Conservation (phyloP, 2,797 vertebrate species). For the Falco naumanni region DNA sequence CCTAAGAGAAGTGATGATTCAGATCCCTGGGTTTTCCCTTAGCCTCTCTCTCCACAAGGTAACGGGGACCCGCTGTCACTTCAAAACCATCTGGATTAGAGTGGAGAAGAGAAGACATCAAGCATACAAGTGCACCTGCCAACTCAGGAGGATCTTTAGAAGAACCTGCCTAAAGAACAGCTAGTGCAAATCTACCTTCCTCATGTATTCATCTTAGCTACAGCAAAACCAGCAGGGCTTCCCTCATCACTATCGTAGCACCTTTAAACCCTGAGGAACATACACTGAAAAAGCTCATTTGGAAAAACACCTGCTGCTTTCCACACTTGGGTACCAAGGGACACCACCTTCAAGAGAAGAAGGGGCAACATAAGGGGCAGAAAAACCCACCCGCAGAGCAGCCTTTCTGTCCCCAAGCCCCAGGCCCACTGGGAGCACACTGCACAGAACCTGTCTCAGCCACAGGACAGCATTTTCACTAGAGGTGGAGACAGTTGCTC, state of each 20-base stretch:
- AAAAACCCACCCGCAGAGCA: not conserved
- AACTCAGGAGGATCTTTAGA: not conserved
- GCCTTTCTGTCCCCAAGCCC: not conserved
- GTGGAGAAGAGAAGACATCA: not conserved
- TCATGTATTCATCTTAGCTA: rapidly evolving
- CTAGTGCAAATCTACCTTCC: not conserved
- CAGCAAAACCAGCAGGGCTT: not conserved
- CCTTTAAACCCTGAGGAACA: not conserved
- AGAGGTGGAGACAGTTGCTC: not conserved
- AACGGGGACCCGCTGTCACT: not conserved
- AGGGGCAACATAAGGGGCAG: not conserved
- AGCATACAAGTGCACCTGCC: not conserved
- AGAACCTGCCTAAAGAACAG: not conserved
- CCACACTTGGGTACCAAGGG: not conserved
- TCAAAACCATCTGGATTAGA: not conserved
- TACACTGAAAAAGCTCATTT: not conserved
- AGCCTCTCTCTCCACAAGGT: not conserved
- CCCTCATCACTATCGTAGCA: rapidly evolving
- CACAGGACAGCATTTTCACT: not conserved
- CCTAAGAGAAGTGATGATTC: conserved; percentile 30
- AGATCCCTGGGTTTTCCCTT: not conserved
- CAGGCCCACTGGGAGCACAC: not conserved
- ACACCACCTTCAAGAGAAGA: not conserved
- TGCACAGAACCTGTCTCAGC: not conserved
- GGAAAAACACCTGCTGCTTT: not conserved